These are phyloP conservation scores for Hirtodrosophila confusa DNA, from an alignment of 2,888 invertebrate genomes.

Conservation along the genomic window DNA sequence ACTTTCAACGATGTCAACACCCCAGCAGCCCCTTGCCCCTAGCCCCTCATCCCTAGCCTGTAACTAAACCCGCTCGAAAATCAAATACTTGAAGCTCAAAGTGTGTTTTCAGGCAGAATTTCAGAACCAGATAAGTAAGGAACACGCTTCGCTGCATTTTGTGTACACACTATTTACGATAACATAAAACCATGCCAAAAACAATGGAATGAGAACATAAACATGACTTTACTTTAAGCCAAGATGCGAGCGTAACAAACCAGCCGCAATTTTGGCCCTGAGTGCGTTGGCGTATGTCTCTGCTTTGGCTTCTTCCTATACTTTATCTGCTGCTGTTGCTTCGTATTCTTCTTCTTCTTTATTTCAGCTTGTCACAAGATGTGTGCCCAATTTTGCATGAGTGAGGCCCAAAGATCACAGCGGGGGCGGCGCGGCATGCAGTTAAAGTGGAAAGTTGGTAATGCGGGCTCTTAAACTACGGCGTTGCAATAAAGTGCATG, in stretches of 20 bases:
- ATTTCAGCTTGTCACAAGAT: constrained; percentile 6
- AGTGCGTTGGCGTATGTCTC: background rate
- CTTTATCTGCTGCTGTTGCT: constrained; percentile 1
- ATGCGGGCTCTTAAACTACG: constrained; percentile 35
- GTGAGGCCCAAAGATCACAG: background rate
- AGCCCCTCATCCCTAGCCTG: background rate
- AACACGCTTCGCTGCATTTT: constrained; percentile 55
- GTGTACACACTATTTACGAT: constrained; percentile 30
- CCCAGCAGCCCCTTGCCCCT: background rate
- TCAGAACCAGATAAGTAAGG: background rate
- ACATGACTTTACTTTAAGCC: constrained; percentile 60
- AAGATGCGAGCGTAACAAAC: constrained; percentile 28
- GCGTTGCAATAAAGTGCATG: constrained; percentile 52
- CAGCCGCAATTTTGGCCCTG: constrained; percentile 32
- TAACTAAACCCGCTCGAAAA: constrained; percentile 1
- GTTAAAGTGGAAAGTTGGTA: constrained; percentile 16
- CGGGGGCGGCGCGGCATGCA: background rate
- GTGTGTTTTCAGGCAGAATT: constrained; percentile 25
- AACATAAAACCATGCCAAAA: constrained; percentile 1
- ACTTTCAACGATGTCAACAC: constrained; percentile 28
- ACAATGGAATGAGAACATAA: constrained; percentile 53
- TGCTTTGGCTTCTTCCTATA: constrained; percentile 1
- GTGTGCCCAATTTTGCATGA: constrained; percentile 25
- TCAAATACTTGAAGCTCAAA: constrained; percentile 8
- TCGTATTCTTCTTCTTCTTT: constrained; percentile 2